Conservation (phyloP, 2,113 vertebrate species). For the Nanorana parkeri region DNA sequence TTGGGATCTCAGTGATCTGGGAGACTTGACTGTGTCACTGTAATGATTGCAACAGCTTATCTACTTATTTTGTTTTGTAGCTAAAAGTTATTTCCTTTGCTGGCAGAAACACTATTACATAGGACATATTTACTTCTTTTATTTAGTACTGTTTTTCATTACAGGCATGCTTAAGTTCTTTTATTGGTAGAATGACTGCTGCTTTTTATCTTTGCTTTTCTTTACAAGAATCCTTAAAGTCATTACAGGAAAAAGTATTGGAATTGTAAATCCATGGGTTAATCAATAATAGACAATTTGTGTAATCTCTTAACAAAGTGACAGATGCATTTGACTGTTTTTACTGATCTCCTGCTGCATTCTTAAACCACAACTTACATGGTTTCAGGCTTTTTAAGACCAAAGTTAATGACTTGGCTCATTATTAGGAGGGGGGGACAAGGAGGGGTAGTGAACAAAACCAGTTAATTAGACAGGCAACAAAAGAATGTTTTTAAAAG, state of each 20-base stretch:
- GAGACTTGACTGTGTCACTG: too few relatives aligned
- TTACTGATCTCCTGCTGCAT: slow-evolving; percentile 52
- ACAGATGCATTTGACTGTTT: slow-evolving; percentile 50
- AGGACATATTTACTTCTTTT: slow-evolving; percentile 44
- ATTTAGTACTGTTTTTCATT: slow-evolving; percentile 50
- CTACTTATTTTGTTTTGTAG: slow-evolving; percentile 8
- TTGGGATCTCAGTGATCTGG: too few relatives aligned
- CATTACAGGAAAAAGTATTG: slow-evolving; percentile 51
- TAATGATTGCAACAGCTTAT: neutral
- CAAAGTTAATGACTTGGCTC: slow-evolving; percentile 32
- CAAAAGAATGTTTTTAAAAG: slow-evolving; percentile 48
- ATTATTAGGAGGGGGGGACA: slow-evolving; percentile 35
- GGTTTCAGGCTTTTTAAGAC: slow-evolving; percentile 56
- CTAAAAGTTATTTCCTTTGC: slow-evolving; percentile 8
- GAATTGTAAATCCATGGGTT: slow-evolving; percentile 41
- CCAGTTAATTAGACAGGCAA: slow-evolving; percentile 57
- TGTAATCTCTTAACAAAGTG: slow-evolving; percentile 52
- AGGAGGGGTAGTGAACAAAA: slow-evolving; percentile 34
- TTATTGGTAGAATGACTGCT: slow-evolving; percentile 35
- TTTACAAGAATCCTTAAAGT: slow-evolving; percentile 31
- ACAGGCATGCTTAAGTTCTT: slow-evolving; percentile 41
- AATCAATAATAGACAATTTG: slow-evolving; percentile 37
- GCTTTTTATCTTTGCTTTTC: slow-evolving; percentile 46
- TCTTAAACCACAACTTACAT: slow-evolving; percentile 50
- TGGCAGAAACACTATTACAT: slow-evolving; percentile 34